Evolutionary conservation across 1,140 invertebrate species (phyloP).

Genomic region (Macrosteles quadrilineatus): DNA sequence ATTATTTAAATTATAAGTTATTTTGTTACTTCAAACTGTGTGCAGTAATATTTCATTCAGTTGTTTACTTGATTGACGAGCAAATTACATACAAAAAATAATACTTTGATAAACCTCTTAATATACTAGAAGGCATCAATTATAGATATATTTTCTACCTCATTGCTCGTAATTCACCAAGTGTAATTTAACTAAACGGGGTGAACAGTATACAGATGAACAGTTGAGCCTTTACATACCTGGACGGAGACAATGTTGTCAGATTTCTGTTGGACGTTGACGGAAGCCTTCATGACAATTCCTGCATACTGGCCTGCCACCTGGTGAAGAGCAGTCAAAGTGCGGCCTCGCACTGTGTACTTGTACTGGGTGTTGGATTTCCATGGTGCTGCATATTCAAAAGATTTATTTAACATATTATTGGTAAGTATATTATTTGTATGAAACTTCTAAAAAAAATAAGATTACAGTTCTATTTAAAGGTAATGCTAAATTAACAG

Average conservation of each 20-base stretch:
- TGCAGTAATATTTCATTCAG: too few species aligned
- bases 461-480: background rate
- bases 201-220: too few species aligned
- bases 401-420: background rate
- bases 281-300: slow-evolving; percentile 55
- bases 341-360: slow-evolving; percentile 60
- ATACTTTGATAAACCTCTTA: too few species aligned
- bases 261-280: slow-evolving; percentile 56
- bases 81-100: too few species aligned
- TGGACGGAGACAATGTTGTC: slow-evolving; percentile 42
- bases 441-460: background rate
- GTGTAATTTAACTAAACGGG: too few species aligned
- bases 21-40: too few species aligned
- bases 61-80: too few species aligned
- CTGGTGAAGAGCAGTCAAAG: slow-evolving; percentile 56
- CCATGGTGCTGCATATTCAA: slow-evolving; percentile 52
- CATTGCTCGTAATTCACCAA: too few species aligned
- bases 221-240: slow-evolving; percentile 5
- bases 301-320: slow-evolving; percentile 56
- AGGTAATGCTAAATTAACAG: background rate
- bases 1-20: too few species aligned
- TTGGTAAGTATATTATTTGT: background rate
- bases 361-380: slow-evolving; percentile 58
- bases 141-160: too few species aligned
- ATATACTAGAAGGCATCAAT: too few species aligned